Conservation (phyloP, 2,113 vertebrate genomes). For the Thomomys bottae region DNA sequence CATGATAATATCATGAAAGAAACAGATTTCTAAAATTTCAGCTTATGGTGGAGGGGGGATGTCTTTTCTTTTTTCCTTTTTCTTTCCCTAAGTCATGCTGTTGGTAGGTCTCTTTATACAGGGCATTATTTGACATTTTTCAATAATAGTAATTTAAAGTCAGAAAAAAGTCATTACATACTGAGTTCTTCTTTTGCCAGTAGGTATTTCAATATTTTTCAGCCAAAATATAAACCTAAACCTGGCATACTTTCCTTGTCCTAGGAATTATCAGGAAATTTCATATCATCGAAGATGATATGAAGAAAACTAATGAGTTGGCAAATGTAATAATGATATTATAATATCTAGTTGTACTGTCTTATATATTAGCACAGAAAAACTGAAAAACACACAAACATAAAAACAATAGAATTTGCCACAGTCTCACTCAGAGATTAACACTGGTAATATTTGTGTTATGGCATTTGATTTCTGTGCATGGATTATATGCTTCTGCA, state of each 20-base stretch:
- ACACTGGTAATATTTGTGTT: neutral
- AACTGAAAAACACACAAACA: neutral
- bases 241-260: neutral
- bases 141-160: neutral
- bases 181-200: slow-evolving; percentile 34
- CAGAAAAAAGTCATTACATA: neutral
- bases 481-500: neutral
- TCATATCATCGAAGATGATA: neutral
- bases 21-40: neutral
- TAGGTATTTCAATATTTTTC: neutral
- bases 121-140: neutral
- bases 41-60: neutral
- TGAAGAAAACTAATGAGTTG: neutral
- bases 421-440: neutral
- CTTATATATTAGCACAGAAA: slow-evolving; percentile 8
- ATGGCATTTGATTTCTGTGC: neutral
- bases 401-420: neutral
- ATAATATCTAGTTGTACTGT: neutral
- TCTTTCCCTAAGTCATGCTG: neutral
- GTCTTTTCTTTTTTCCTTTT: neutral
- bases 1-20: neutral
- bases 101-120: neutral
- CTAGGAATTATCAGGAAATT: neutral
- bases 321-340: neutral
- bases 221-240: neutral